Conservation (phyloP, 2,797 vertebrate species). For the Artibeus lituratus region DNA sequence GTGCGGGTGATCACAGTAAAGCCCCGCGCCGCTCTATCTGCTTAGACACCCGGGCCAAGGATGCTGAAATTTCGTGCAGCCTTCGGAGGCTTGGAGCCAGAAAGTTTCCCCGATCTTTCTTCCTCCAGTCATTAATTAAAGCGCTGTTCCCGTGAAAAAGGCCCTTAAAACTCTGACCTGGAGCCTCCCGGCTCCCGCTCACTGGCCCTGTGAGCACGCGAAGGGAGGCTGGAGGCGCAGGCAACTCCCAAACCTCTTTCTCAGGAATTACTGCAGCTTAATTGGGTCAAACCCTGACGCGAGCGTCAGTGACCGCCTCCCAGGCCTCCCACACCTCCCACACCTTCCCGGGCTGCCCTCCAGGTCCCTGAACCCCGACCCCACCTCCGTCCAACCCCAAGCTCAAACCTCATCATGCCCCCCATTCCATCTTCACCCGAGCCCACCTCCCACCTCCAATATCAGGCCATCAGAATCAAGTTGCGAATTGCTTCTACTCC, state of each 20-base stretch:
- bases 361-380: too few species aligned
- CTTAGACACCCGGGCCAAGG: not conserved
- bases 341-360: not conserved
- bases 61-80: not conserved
- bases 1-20: too few species aligned
- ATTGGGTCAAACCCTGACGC: not conserved
- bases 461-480: not conserved
- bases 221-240: not conserved
- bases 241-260: not conserved
- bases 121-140: constrained; percentile 25
- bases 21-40: not conserved
- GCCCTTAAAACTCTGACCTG: constrained; percentile 14
- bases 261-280: not conserved
- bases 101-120: not conserved
- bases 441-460: not conserved
- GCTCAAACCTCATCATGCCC: not conserved
- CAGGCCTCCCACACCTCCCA: not conserved
- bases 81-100: not conserved
- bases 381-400: not conserved
- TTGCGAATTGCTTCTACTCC: not conserved
- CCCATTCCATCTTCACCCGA: not conserved
- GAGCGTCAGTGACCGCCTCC: not conserved
- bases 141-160: not conserved
- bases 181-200: not conserved
- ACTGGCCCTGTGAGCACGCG: not conserved